Evolutionary conservation across 2,113 vertebrate genomes (phyloP), one percentile per base, ranked within the genome.

Genomic region (Oncorhynchus tshawytscha): DNA sequence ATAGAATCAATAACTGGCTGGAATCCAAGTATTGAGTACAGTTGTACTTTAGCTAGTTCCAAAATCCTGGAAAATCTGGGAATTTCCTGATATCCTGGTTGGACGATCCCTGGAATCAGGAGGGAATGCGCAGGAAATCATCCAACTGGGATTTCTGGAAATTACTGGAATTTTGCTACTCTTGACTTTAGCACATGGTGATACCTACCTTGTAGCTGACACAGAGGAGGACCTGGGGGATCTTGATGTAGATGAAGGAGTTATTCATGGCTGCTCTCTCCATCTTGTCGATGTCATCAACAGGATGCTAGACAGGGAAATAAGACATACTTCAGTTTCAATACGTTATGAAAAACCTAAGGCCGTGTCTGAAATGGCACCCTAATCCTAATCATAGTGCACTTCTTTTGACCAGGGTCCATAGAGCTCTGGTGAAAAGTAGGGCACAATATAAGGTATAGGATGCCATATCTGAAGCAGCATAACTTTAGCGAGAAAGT

Each of bases 221-320:
- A 20, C 97, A 99, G 27, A 99, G 95, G 0, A 97, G 98, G 85
- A 99, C 98, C 90, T 99, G 98, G 0, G 98, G 98, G 88, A 99
- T 99, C 92, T 99, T 99, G 87, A 99, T 95, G 88, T 99, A 99
- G 90, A 99, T 99, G 89, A 99, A 99, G 74, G 97, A 99, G 88
- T 99, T 98, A 92, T 99, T 99, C 97, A 98, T 99, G 24, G 98
- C 98, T 0, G 98, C 98, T 13, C 98, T 92, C 78, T 99, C 97
- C 98, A 99, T 99, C 92, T 99, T 99, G 85, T 99, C 98, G 1
- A 99, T 98, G 83, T 99, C 97, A 81, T 99, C 98, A 29, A 99
- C 96, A 0, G 97, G 96, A 84, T 97, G 95, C 98, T 99, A 87
- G 25, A 24, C 3, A 73, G 18, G 76, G n/a, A 82, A 45, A 74